A percentile compares a stretch with the other conserved stretches of the same genome.
Evolutionary conservation across 2,113 vertebrate species (phyloP).

Genomic region (Phrynosoma blainvillii): DNA sequence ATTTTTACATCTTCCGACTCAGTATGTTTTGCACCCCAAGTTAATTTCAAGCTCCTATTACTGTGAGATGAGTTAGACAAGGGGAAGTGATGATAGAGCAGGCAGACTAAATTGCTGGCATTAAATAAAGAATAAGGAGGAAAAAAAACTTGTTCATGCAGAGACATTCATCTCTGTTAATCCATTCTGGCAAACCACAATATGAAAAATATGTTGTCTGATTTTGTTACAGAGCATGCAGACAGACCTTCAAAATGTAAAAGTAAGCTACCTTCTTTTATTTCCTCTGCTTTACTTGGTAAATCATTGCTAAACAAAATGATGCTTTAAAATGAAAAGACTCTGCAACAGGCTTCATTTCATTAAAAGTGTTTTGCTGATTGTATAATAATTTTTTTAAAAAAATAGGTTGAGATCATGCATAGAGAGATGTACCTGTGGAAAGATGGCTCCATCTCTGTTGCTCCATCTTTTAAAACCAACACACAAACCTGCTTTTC

Average conservation of each 20-base stretch:
- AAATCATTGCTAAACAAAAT: not conserved
- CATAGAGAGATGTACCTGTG: too few relatives aligned
- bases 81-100: conserved; percentile 43
- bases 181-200: conserved; percentile 25
- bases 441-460: too few relatives aligned
- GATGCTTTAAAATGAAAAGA: not conserved
- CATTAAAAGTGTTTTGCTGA: conserved; percentile 19
- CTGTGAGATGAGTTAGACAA: conserved; percentile 52
- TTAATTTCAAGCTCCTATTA: conserved; percentile 66
- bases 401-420: too few relatives aligned
- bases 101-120: conserved; percentile 14
- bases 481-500: too few relatives aligned
- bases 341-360: not conserved
- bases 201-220: conserved; percentile 37
- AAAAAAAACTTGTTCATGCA: conserved; percentile 40
- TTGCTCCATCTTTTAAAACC: too few relatives aligned
- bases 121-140: conserved; percentile 9
- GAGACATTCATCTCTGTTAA: conserved; percentile 26
- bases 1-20: conserved; percentile 44
- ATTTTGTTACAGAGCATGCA: conserved; percentile 28
- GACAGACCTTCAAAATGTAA: conserved; percentile 24
- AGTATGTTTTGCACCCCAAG: conserved; percentile 47
- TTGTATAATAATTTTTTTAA: not conserved
- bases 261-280: not conserved
- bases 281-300: not conserved